Evolutionary conservation across 2,888 invertebrate genomes (phyloP).

Genomic region (Eledona agricola): DNA sequence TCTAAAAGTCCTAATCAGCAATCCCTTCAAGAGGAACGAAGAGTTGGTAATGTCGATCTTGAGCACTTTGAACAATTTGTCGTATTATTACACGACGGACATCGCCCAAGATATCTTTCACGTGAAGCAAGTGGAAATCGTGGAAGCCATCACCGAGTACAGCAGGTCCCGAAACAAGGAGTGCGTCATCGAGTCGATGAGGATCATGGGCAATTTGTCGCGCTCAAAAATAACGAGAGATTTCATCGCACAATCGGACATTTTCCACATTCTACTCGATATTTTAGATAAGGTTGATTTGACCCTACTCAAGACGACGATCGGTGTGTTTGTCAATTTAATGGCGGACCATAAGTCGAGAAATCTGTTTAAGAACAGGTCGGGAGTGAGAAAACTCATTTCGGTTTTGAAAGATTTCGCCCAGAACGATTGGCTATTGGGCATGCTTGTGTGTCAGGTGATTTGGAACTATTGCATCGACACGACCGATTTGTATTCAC

Average conservation of each 20-base stretch:
- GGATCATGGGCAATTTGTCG: conserved; percentile 85
- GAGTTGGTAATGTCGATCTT: conserved; percentile 81
- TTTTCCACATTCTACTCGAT: conserved; percentile 68
- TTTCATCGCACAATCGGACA: conserved; percentile 73
- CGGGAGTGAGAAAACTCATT: conserved; percentile 65
- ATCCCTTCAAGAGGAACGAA: conserved; percentile 68
- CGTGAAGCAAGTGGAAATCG: conserved; percentile 63
- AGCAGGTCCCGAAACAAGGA: conserved; percentile 63
- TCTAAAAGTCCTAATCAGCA: conserved; percentile 61
- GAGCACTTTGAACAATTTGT: conserved; percentile 85
- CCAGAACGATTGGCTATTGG: conserved; percentile 74
- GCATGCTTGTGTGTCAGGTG: conserved; percentile 77
- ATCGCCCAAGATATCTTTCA: conserved; percentile 62
- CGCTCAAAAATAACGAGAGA: conserved; percentile 72
- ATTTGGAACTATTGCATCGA: conserved; percentile 77
- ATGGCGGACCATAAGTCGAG: conserved; percentile 69
- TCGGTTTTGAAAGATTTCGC: conserved; percentile 68
- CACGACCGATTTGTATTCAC: conserved; percentile 62
- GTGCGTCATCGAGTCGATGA: conserved; percentile 74
- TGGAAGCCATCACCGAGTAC: conserved; percentile 63
- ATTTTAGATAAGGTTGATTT: conserved; percentile 71
- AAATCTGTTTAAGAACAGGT: conserved; percentile 64
- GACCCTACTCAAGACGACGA: conserved; percentile 78
- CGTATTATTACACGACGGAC: conserved; percentile 73
- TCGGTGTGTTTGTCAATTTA: conserved; percentile 85